Evolutionary conservation across 2,888 invertebrate genomes (phyloP).

Genomic region (Melipona bicolor): DNA sequence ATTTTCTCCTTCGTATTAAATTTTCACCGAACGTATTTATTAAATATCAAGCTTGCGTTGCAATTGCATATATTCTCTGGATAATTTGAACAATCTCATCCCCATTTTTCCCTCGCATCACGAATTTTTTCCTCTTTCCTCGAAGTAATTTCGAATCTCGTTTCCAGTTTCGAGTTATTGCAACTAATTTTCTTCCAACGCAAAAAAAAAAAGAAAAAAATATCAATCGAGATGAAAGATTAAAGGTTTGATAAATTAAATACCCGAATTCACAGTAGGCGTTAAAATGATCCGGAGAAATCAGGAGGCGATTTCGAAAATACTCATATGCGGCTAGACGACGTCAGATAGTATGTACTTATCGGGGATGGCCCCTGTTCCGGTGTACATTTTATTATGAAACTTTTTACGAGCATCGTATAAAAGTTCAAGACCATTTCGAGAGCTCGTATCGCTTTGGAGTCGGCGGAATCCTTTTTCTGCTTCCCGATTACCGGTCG

Average conservation of each 20-base stretch:
- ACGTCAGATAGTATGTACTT: constrained; percentile 19
- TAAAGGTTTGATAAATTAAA: not conserved
- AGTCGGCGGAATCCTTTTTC: constrained; percentile 35
- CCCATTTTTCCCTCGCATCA: too few species aligned
- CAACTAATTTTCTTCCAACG: not conserved
- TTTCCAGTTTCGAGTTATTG: too few species aligned
- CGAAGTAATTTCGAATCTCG: too few species aligned
- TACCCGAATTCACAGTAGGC: not conserved
- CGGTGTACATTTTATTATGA: constrained; percentile 72
- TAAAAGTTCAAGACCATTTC: constrained; percentile 72
- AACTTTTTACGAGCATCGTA: constrained; percentile 78
- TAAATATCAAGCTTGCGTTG: not conserved
- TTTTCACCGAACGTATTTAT: not conserved
- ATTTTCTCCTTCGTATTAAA: not conserved
- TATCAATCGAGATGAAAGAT: not conserved
- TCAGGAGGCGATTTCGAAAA: constrained; percentile 7
- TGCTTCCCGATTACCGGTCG: constrained; percentile 36
- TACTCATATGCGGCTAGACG: constrained; percentile 30
- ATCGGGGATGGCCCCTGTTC: constrained; percentile 40
- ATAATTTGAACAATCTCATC: too few species aligned
- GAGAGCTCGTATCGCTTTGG: constrained; percentile 50
- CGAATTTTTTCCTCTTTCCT: too few species aligned
- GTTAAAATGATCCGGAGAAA: constrained; percentile 44
- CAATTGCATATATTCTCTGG: not conserved
- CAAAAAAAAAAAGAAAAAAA: not conserved